These are phyloP conservation scores for Drosophila kohkoa DNA, from an alignment of 1,140 invertebrate species.

Conservation along the genomic window DNA sequence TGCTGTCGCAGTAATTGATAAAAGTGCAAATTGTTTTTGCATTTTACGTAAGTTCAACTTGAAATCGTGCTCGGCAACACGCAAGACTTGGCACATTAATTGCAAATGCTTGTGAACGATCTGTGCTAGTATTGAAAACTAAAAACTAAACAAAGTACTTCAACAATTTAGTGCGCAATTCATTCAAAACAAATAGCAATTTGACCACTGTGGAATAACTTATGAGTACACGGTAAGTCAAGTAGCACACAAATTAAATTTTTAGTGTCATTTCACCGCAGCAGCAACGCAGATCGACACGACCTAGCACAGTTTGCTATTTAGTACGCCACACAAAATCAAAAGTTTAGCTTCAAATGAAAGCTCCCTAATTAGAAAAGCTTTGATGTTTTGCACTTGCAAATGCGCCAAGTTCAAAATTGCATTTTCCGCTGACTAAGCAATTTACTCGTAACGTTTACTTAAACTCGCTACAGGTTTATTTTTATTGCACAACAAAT, in stretches of 20 bases:
- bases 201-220: constrained; percentile 33
- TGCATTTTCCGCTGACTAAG: not conserved
- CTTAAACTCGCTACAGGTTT: not conserved
- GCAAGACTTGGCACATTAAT: not conserved
- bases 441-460: not conserved
- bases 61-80: constrained; percentile 7
- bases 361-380: not conserved
- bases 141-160: not conserved
- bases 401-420: constrained; percentile 9
- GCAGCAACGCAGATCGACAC: not conserved
- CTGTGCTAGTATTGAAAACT: not conserved
- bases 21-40: constrained; percentile 55
- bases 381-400: not conserved
- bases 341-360: constrained; percentile 20
- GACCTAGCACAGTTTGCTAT: constrained; percentile 43
- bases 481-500: constrained; percentile 12
- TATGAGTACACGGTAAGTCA: constrained; percentile 34
- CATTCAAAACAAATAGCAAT: constrained; percentile 14
- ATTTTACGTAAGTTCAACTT: constrained; percentile 62
- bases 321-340: constrained; percentile 2
- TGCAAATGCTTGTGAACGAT: not conserved
- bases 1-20: constrained; percentile 30
- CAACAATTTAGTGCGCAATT: constrained; percentile 3
- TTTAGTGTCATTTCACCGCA: not conserved
- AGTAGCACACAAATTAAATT: not conserved